Evolutionary conservation across 2,888 invertebrate species (phyloP).

Genomic region (Drosophila buzzatii): DNA sequence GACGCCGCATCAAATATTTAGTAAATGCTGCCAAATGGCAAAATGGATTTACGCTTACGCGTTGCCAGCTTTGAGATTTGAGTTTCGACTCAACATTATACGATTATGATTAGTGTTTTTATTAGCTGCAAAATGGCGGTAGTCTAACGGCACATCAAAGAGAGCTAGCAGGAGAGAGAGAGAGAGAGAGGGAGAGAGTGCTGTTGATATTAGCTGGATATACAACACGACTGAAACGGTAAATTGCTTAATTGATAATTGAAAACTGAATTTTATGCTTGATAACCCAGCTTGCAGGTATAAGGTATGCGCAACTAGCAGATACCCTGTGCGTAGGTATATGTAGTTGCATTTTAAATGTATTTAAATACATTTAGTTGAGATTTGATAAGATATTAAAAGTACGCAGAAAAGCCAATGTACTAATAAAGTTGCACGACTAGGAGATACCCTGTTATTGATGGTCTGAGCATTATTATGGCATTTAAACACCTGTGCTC

Average conservation of each 20-base stretch:
- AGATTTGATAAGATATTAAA: neutral
- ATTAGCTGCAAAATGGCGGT: slow-evolving; percentile 9
- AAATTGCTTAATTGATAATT: neutral
- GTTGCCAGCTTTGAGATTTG: neutral
- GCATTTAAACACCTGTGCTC: too few species aligned
- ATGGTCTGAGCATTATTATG: too few species aligned
- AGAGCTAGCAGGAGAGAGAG: neutral
- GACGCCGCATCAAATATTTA: slow-evolving; percentile 68
- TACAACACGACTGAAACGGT: too few species aligned
- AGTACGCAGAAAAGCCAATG: too few species aligned
- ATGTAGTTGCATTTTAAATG: fast-evolving
- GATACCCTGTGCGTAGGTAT: neutral
- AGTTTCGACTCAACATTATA: neutral
- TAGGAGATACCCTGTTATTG: too few species aligned
- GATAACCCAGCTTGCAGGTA: neutral
- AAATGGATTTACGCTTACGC: slow-evolving; percentile 65
- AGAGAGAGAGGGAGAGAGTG: neutral
- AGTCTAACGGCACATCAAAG: neutral
- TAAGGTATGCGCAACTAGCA: neutral
- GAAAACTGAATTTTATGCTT: neutral
- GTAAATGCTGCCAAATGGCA: slow-evolving; percentile 28
- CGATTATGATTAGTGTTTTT: slow-evolving; percentile 32
- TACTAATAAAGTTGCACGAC: too few species aligned
- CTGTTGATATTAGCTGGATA: neutral
- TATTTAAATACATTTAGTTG: neutral